A percentile compares a stretch with the other conserved stretches of the same genome.
phyloP scores from a whole-genome alignment of 2,797 vertebrate species.

The Tokudaia tokunoshimensis region DNA sequence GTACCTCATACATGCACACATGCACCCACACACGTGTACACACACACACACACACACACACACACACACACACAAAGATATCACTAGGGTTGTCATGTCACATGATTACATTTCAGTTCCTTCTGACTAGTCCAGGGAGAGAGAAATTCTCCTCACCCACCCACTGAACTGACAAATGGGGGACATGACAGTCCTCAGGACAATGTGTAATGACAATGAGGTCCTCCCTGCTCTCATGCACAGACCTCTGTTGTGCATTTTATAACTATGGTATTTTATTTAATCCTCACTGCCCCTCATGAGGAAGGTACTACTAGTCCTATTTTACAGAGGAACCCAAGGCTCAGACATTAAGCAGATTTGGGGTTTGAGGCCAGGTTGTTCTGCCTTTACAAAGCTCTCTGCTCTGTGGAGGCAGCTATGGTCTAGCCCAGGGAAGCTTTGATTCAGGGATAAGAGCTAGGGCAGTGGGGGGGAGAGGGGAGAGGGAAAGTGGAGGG shows the following conservation, averaged over 20 bases:
- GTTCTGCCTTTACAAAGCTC: not conserved
- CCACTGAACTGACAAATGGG: not conserved
- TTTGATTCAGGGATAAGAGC: not conserved
- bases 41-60: not conserved
- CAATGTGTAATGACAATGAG: fast-evolving
- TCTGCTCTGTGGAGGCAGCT: not conserved
- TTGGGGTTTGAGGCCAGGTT: not conserved
- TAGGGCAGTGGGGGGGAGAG: not conserved
- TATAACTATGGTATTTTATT: too few relatives aligned
- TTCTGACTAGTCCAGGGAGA: not conserved
- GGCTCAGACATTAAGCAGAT: not conserved
- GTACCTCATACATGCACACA: not conserved
- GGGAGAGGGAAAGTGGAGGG: not conserved
- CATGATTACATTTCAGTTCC: not conserved
- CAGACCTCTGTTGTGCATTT: not conserved
- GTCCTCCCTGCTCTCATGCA: fast-evolving
- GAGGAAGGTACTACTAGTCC: not conserved
- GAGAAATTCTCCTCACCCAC: not conserved
- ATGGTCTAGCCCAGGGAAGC: not conserved
- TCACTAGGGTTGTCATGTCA: not conserved
- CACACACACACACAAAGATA: not conserved
- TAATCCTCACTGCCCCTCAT: not conserved
- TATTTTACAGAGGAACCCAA: not conserved
- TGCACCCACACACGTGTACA: not conserved
- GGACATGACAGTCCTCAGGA: fast-evolving